phyloP scores from a whole-genome alignment of 2,113 vertebrate genomes.

The Rafetus swinhoei region DNA sequence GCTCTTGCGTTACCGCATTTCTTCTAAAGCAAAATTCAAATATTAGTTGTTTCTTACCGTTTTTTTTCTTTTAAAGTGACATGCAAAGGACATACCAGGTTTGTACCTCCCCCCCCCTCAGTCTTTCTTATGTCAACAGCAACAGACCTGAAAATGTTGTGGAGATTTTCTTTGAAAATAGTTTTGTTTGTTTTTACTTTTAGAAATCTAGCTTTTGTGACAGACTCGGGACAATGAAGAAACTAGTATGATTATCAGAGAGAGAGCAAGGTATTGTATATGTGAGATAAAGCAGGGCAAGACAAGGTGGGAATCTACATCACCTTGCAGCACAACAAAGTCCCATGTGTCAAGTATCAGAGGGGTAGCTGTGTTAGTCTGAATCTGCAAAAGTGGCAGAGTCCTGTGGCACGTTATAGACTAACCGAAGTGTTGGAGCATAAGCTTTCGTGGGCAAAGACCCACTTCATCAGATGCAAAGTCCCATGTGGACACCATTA shows the following conservation, averaged over 20 bases:
- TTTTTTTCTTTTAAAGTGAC: neutral
- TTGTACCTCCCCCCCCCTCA: too few species aligned
- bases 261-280: neutral
- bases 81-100: neutral
- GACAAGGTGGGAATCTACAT: neutral
- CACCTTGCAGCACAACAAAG: neutral
- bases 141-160: neutral
- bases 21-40: neutral
- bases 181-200: neutral
- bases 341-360: too few species aligned
- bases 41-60: neutral
- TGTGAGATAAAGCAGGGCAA: neutral
- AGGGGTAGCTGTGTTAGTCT: too few species aligned
- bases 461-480: too few species aligned
- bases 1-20: neutral
- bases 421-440: too few species aligned
- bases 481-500: neutral
- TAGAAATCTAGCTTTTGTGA: neutral
- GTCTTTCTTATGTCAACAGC: neutral
- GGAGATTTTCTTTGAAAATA: neutral
- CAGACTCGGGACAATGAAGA: neutral
- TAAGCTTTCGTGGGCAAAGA: too few species aligned
- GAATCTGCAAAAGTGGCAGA: too few species aligned
- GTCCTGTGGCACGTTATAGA: too few species aligned
- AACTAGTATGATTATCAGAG: neutral